Evolutionary conservation across 2,888 invertebrate species (phyloP), one percentile per base, ranked within the genome.

Genomic region (Orchesellides sinensis): DNA sequence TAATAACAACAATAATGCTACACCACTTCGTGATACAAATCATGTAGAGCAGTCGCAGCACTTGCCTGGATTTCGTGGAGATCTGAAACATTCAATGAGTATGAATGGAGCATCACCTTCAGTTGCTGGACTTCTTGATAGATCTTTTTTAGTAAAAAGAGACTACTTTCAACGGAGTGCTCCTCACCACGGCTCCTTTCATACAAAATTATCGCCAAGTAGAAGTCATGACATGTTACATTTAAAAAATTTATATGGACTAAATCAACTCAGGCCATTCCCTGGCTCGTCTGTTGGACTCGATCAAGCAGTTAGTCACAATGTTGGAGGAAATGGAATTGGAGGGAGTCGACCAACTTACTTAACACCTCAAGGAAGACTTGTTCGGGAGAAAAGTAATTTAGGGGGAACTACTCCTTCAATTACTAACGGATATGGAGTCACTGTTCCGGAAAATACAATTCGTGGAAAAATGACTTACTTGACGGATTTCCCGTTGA

Each of bases 401-500:
- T 68, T 85, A 49, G 81, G 84, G 45, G 32, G 59, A 6, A 59
- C 29, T 45, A 81, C 77, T 29, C 75, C 75, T n/a, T 40, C 8
- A 29, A 35, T 66, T 21, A 65, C 52, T 25, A 74, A 69, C 70
- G 69, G 78, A 10, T 79, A 83, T 23, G 83, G 75, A 5, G 70
- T 85, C 10, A 83, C 85, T 23, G 66, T 86, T 35, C 80, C 84
- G 40, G 88, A 88, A 65, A 87, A 83, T 68, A 88, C 88, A 14
- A 83, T 87, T n/a, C 83, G 86, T 25, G 87, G 86, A 27, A 88
- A 87, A 74, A 86, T 87, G 68, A 88, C 88, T 4, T 88, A 88
- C 63, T 81, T 88, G 80, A 88, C 88, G 14, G 88, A 88, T 63
- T 88, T 85, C 35, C 88, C 88, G 6, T 65, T 84, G 75, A 84